Evolutionary conservation across 2,797 vertebrate genomes (phyloP).

Genomic region (Pangasius djambal): DNA sequence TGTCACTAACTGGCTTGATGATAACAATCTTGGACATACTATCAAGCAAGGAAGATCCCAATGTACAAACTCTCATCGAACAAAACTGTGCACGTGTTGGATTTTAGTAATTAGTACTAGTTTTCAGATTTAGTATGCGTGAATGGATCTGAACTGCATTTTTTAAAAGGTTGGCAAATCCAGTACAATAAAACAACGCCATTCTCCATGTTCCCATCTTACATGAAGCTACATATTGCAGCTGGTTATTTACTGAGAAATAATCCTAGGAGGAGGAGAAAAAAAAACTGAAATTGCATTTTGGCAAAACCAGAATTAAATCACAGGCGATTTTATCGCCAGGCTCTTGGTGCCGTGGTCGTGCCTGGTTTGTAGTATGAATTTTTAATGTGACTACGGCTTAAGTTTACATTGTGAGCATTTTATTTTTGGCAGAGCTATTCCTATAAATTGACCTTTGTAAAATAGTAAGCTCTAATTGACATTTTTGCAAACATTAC

Average conservation of each 20-base stretch:
- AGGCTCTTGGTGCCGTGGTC: neutral
- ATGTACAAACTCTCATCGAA: neutral
- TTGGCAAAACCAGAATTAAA: neutral
- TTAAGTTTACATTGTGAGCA: too few species aligned
- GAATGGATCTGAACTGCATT: neutral
- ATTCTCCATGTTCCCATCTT: neutral
- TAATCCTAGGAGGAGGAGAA: neutral
- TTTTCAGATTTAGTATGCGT: neutral
- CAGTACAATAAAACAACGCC: neutral
- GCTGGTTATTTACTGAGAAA: neutral
- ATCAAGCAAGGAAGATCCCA: neutral
- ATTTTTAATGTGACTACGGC: too few species aligned
- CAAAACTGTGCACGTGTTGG: neutral
- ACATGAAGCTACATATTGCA: neutral
- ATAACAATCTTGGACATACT: neutral
- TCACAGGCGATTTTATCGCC: neutral
- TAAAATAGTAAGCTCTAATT: neutral
- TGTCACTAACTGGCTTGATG: neutral
- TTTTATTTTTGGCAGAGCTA: too few species aligned
- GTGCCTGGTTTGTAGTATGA: neutral
- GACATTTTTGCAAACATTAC: neutral
- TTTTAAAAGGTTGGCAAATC: neutral
- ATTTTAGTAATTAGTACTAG: neutral
- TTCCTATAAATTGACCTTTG: too few species aligned
- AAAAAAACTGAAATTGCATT: too few species aligned